These are phyloP conservation scores for Tympanuchus pallidicinctus DNA, from an alignment of 2,113 vertebrate genomes.

Conservation along the genomic window DNA sequence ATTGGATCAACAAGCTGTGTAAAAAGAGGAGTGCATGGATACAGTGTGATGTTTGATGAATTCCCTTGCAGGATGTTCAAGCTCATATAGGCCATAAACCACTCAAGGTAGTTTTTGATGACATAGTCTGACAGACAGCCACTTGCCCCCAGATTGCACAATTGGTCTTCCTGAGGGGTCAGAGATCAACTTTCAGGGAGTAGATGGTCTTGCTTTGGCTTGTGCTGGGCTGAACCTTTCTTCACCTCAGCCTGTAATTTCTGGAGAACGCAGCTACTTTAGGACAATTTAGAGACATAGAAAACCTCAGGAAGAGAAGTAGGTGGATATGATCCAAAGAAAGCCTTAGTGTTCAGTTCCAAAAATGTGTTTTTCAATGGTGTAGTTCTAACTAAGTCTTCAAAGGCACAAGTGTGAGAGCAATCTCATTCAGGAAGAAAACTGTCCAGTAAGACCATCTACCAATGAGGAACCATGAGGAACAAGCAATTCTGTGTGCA, in stretches of 20 bases:
- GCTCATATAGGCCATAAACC: neutral
- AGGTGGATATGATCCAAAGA: neutral
- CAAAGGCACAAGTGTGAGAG: neutral
- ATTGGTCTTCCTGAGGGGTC: neutral
- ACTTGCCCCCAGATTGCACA: neutral
- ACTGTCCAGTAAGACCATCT: neutral
- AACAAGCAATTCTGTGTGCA: neutral
- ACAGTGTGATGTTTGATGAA: fast-evolving
- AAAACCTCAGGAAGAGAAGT: neutral
- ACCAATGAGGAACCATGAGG: neutral
- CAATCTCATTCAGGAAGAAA: neutral
- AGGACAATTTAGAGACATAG: neutral
- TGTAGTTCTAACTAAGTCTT: neutral
- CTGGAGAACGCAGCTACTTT: neutral
- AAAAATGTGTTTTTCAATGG: neutral
- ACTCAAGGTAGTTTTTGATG: neutral
- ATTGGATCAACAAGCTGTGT: neutral
- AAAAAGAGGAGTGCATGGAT: neutral
- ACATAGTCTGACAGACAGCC: neutral
- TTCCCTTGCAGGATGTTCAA: neutral
- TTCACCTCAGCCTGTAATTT: neutral
- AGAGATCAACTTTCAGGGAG: neutral
- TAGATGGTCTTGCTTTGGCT: neutral
- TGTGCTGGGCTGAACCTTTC: neutral
- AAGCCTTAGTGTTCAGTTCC: neutral